A percentile compares a stretch with the other conserved stretches of the same genome.
These are phyloP conservation scores for Myotis davidii DNA, from an alignment of 2,113 vertebrate genomes.

Conservation along the genomic window DNA sequence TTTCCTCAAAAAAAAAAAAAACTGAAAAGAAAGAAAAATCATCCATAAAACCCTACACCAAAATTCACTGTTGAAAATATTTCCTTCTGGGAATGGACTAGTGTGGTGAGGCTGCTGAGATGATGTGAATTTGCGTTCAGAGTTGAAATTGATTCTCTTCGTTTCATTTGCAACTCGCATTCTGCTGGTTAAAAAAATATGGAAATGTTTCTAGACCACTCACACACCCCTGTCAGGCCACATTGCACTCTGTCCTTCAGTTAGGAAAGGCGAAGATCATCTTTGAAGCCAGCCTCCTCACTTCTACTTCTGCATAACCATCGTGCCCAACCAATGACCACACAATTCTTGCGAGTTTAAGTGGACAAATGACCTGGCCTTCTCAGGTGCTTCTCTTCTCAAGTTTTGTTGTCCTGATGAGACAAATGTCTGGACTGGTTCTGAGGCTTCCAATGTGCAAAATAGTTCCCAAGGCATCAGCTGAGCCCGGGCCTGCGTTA, in stretches of 20 bases:
- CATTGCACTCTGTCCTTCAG: slow-evolving; percentile 80
- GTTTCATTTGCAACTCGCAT: slow-evolving; percentile 72
- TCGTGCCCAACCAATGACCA: background rate
- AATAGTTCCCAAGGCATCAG: slow-evolving; percentile 77
- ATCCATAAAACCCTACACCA: slow-evolving; percentile 66
- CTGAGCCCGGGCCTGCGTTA: slow-evolving; percentile 77
- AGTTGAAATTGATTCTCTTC: slow-evolving; percentile 76
- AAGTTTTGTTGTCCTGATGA: slow-evolving; percentile 69
- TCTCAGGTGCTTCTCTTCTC: slow-evolving; percentile 62
- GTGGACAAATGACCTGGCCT: slow-evolving; percentile 75
- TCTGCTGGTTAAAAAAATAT: slow-evolving; percentile 80
- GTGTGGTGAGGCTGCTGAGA: slow-evolving; percentile 63
- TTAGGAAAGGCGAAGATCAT: slow-evolving; percentile 75
- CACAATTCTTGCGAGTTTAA: slow-evolving; percentile 66
- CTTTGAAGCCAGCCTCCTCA: slow-evolving; percentile 55
- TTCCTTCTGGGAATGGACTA: slow-evolving; percentile 55
- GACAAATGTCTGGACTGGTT: slow-evolving; percentile 69
- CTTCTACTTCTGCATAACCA: slow-evolving; percentile 55
- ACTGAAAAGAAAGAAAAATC: slow-evolving; percentile 41
- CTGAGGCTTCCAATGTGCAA: slow-evolving; percentile 86
- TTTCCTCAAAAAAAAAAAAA: background rate
- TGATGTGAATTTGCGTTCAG: slow-evolving; percentile 68
- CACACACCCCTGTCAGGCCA: slow-evolving; percentile 65
- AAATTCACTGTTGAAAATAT: slow-evolving; percentile 44
- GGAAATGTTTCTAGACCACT: slow-evolving; percentile 88